A percentile compares a stretch with the other conserved stretches of the same genome.
These are phyloP conservation scores for Myrmecobius fasciatus DNA, from an alignment of 2,113 vertebrate species.

Conservation along the genomic window DNA sequence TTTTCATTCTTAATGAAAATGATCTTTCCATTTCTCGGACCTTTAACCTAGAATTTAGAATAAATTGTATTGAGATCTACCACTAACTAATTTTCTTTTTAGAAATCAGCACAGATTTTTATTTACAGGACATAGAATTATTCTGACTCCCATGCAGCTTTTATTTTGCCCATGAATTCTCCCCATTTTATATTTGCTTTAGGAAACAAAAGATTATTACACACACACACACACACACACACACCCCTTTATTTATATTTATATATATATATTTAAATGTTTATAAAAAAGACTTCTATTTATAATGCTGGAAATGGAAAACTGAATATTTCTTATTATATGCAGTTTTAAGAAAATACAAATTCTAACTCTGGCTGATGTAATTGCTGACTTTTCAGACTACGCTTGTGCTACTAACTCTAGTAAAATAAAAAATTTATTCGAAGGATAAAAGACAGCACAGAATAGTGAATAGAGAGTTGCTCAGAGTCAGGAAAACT, in stretches of 20 bases:
- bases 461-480: neutral
- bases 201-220: conserved; percentile 27
- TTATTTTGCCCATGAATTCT: conserved; percentile 33
- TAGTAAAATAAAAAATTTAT: conserved; percentile 15
- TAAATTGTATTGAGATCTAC: conserved; percentile 4
- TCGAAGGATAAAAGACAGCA: conserved; percentile 15
- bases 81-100: neutral
- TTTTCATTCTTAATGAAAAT: conserved; percentile 19
- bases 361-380: conserved; percentile 23
- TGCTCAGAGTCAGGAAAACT: neutral
- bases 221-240: too few relatives aligned
- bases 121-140: conserved; percentile 11
- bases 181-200: conserved; percentile 49
- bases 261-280: conserved; percentile 15
- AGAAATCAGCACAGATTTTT: neutral
- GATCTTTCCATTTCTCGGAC: conserved; percentile 8
- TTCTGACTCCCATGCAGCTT: conserved; percentile 18
- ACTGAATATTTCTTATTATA: neutral
- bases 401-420: conserved; percentile 28
- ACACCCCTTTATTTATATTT: too few relatives aligned
- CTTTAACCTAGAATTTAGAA: conserved; percentile 28
- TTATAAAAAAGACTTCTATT: conserved; percentile 1
- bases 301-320: conserved; percentile 38
- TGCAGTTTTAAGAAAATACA: conserved; percentile 41
- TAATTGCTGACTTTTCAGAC: conserved; percentile 7